Conservation (phyloP, 2,888 invertebrate species). For the Cosmopolites sordidus region DNA sequence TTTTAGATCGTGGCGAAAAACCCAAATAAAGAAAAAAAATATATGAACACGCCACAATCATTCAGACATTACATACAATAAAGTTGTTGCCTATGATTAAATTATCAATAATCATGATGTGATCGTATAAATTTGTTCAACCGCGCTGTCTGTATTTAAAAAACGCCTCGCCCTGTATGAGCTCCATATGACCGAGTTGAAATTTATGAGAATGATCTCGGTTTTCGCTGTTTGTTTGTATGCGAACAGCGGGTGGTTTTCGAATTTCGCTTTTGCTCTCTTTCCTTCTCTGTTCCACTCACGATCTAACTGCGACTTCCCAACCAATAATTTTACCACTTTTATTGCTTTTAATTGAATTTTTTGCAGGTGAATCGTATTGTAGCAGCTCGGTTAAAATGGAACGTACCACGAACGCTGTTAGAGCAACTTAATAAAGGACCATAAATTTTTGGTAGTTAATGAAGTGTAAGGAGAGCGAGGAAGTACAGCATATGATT, state of each 20-base stretch:
- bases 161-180: slow-evolving; percentile 22
- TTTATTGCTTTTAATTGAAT: slow-evolving; percentile 27
- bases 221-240: slow-evolving; percentile 33
- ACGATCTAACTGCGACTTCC: slow-evolving; percentile 16
- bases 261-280: slow-evolving; percentile 20
- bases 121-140: no score
- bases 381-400: slow-evolving; percentile 5
- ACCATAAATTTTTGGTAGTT: slow-evolving; percentile 6
- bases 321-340: slow-evolving; percentile 25
- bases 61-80: no score
- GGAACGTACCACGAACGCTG: slow-evolving; percentile 9
- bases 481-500: no score
- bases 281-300: slow-evolving; percentile 1
- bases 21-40: no score
- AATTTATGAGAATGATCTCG: slow-evolving; percentile 29
- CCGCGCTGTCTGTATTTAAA: no score
- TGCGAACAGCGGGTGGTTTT: slow-evolving; percentile 31
- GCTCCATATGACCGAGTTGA: slow-evolving; percentile 16
- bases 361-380: slow-evolving; percentile 14
- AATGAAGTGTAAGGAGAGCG: neutral
- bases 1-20: no score
- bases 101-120: no score
- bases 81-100: no score
- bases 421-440: slow-evolving; percentile 11
- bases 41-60: no score